Evolutionary conservation across 1,140 invertebrate species (phyloP).

Genomic region (Subanguina moxae): DNA sequence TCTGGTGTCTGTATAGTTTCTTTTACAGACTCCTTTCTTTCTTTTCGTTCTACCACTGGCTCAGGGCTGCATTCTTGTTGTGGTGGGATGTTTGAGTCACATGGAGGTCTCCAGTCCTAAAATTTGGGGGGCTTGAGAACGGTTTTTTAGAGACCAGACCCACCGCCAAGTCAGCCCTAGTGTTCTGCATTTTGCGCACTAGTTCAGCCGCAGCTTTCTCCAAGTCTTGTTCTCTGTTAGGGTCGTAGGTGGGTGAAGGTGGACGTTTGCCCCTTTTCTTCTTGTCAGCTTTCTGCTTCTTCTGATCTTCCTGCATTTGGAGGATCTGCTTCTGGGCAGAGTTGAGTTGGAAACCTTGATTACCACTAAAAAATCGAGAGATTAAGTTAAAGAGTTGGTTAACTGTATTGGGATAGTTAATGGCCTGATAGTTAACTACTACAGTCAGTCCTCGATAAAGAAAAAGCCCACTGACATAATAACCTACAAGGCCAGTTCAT

Average conservation of each 20-base stretch:
- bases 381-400: background rate
- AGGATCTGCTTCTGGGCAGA: conserved; percentile 44
- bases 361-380: conserved; percentile 33
- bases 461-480: no score
- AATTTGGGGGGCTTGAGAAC: no score
- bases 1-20: background rate
- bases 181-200: conserved; percentile 49
- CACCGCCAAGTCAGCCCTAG: conserved; percentile 25
- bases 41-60: background rate
- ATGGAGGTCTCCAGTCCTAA: background rate
- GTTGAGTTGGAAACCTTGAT: conserved; percentile 41
- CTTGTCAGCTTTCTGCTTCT: conserved; percentile 51
- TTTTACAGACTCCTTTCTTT: background rate
- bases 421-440: no score
- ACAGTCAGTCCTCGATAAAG: no score
- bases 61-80: background rate
- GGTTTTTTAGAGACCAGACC: no score
- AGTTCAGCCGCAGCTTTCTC: conserved; percentile 52
- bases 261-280: conserved; percentile 38
- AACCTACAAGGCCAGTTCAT: no score
- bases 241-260: conserved; percentile 40
- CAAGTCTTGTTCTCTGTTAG: conserved; percentile 52
- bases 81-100: background rate
- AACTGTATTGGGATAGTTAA: no score
- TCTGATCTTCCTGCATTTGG: conserved; percentile 45